Conservation (phyloP, 2,888 invertebrate genomes). For the Sinhomidia bicolor region DNA sequence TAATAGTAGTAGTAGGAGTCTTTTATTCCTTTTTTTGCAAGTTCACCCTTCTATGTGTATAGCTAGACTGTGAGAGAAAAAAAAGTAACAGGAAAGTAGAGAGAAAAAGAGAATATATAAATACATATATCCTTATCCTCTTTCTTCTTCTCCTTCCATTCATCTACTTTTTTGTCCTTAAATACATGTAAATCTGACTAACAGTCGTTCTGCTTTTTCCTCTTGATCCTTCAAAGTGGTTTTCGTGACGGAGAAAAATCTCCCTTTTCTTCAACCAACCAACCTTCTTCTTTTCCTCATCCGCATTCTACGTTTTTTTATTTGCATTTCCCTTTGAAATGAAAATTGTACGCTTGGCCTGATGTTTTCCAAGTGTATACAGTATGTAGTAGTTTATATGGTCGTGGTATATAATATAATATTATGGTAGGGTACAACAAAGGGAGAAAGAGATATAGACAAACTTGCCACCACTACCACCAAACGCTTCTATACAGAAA, state of each 20-base stretch:
- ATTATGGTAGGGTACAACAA: background rate
- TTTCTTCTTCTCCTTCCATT: conserved; percentile 19
- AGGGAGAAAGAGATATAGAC: background rate
- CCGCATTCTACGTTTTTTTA: conserved; percentile 38
- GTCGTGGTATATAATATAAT: too few relatives aligned
- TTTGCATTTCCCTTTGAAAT: conserved; percentile 57
- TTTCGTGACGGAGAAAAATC: conserved; percentile 65
- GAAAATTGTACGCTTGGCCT: conserved; percentile 38
- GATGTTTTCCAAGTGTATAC: background rate
- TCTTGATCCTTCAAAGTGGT: conserved; percentile 66
- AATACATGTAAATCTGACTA: conserved; percentile 69
- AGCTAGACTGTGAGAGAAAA: background rate
- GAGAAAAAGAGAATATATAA: background rate
- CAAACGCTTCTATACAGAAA: background rate
- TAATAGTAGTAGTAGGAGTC: too few relatives aligned
- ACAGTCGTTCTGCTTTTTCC: conserved; percentile 53
- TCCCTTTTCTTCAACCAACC: conserved; percentile 21
- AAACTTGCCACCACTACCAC: background rate
- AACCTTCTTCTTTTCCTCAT: conserved; percentile 2
- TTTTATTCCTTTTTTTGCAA: conserved; percentile 24
- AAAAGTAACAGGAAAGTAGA: too few relatives aligned
- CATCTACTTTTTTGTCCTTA: conserved; percentile 62
- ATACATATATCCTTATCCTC: background rate
- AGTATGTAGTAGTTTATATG: too few relatives aligned
- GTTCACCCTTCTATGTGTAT: conserved; percentile 49